Percentiles rank a stretch among this genome's conserved stretches.
Conservation (phyloP, 2,113 vertebrate genomes). For the Polyodon spathula region DNA sequence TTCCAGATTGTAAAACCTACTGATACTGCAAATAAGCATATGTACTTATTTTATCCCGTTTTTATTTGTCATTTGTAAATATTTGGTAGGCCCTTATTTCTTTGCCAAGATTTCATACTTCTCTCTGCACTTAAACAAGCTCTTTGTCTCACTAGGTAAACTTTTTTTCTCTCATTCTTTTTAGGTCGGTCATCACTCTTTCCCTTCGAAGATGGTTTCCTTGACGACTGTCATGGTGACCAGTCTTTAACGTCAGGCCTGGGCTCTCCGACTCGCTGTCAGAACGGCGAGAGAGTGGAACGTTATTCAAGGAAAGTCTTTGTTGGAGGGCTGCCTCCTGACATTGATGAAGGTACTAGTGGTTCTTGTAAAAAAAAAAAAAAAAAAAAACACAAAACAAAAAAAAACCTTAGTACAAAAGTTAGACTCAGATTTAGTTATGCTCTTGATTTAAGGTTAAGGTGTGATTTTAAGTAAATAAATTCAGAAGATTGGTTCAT, state of each 20-base stretch:
- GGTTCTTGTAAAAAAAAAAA: too few relatives aligned
- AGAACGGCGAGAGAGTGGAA: constrained; percentile 93
- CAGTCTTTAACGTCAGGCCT: constrained; percentile 84
- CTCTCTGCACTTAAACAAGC: not conserved
- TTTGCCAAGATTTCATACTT: not conserved
- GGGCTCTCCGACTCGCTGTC: constrained; percentile 91
- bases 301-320: constrained; percentile 98
- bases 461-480: too few relatives aligned
- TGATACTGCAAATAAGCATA: too few relatives aligned
- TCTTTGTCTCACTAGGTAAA: not conserved
- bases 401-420: too few relatives aligned
- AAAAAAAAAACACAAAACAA: too few relatives aligned
- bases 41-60: too few relatives aligned
- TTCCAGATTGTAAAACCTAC: not conserved
- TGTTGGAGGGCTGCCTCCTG: constrained; percentile 93
- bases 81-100: too few relatives aligned
- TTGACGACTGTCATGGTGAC: constrained; percentile 88
- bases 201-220: constrained; percentile 94
- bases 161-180: constrained; percentile 28
- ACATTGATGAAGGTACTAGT: constrained; percentile 92
- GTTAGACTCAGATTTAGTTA: too few relatives aligned
- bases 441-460: too few relatives aligned
- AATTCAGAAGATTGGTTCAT: too few relatives aligned
- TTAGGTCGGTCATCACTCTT: constrained; percentile 96
- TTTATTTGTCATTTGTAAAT: too few relatives aligned